Percentiles rank a stretch among this genome's conserved stretches.
Conservation (phyloP, 2,888 invertebrate species). For the Cenopis cana region DNA sequence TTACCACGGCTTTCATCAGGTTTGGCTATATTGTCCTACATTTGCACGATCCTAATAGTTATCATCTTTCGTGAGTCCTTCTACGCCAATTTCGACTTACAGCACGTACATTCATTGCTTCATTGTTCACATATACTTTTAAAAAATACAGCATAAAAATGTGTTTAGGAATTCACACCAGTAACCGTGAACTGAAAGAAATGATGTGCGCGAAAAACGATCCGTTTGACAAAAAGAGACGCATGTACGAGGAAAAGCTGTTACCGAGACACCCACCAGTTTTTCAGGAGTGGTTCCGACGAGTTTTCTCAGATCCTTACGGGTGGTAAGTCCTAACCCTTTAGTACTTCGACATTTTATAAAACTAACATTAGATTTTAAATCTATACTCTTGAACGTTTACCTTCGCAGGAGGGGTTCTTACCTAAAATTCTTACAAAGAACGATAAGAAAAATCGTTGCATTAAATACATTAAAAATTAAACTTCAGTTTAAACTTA, state of each 20-base stretch:
- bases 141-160: conserved; percentile 1
- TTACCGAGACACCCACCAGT: conserved; percentile 92
- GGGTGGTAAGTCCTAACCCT: conserved; percentile 86
- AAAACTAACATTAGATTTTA: no score
- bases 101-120: not conserved
- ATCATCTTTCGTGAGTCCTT: no score
- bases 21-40: not conserved
- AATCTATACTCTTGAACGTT: no score
- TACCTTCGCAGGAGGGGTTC: no score
- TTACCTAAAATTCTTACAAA: no score
- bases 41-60: not conserved
- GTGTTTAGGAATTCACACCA: conserved; percentile 77
- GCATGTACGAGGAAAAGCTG: conserved; percentile 87
- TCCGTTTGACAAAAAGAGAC: conserved; percentile 87
- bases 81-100: not conserved
- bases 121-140: not conserved
- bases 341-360: no score
- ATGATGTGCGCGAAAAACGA: conserved; percentile 86
- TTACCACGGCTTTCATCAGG: not conserved
- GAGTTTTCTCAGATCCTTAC: conserved; percentile 95
- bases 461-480: no score
- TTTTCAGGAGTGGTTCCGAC: conserved; percentile 96
- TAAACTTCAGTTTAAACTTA: no score
- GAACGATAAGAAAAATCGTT: no score
- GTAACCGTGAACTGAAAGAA: conserved; percentile 86